phyloP scores from a whole-genome alignment of 2,113 vertebrate genomes.

The Macrotus californicus region DNA sequence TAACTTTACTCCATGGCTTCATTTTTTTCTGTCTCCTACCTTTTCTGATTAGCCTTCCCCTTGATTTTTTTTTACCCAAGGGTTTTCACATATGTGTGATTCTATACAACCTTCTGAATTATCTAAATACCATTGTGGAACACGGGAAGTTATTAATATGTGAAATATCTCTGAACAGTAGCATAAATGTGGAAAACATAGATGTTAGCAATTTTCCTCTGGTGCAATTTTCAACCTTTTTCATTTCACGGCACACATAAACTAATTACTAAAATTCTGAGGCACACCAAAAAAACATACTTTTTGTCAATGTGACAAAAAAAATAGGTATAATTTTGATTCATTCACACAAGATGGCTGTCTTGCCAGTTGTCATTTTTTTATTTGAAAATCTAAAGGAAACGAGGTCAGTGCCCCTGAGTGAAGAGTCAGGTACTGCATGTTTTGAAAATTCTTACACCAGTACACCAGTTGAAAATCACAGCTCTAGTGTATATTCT shows the following conservation, averaged over 20 bases:
- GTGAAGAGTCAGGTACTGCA: not conserved
- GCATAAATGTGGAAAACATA: not conserved
- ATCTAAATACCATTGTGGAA: not conserved
- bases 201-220: not conserved
- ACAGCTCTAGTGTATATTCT: not conserved
- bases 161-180: not conserved
- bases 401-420: not conserved
- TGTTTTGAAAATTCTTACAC: not conserved
- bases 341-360: not conserved
- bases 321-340: not conserved
- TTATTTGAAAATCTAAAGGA: not conserved
- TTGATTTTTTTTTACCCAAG: not conserved
- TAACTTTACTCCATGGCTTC: not conserved
- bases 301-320: not conserved
- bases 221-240: not conserved
- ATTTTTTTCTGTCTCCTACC: not conserved
- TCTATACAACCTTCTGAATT: not conserved
- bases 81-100: not conserved
- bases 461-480: not conserved
- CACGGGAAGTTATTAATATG: not conserved
- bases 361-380: not conserved
- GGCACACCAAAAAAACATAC: not conserved
- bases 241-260: not conserved
- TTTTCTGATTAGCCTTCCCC: not conserved
- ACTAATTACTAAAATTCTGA: not conserved